Base-by-base conservation (phyloP, 2,888 invertebrate species). In the Nomada lathburiana region DNA sequence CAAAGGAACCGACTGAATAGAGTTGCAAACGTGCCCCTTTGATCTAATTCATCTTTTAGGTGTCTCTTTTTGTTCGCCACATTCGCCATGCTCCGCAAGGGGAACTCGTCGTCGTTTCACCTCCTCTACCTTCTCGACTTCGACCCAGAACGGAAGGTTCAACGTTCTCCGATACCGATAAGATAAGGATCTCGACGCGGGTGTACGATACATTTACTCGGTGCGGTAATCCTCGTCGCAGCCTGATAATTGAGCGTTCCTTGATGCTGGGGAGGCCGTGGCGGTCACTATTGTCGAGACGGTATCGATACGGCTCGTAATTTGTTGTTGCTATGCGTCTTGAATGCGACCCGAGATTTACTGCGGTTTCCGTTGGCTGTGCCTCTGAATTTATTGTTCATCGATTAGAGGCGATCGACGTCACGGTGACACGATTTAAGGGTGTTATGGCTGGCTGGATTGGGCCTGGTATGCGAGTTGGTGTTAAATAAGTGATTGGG, bases 181-280 rank as follows among this genome's bases (percentile, higher is more conserved):
- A 88, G 86, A 87, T 88, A 87, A 84, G 68, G 80, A 86, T 84
- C 89, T 64, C 78, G 77, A 88, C 71, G 80, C 78, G 82, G 75
- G 82, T n/a, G 44, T 79, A 83, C 80, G 80, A 47, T 80, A 83
- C 80, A 81, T 79, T 84, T 72, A 82, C 75, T 82, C 73, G 70
- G 26, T 42, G 60, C 62, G 64, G 76, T 85, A 88, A 88, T 83
- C 83, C 80, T 47, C 72, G 47, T 74, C 63, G 76, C 73, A 23
- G 62, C 75, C 76, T 79, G 86, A 86, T 87, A 88, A 88, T 88
- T 80, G 88, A 87, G 73, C 73, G 81, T 74, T 81, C 57, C 68
- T 53, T 63, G 76, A 76, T 69, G 44, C 29, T 70, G 52, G 76
- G 63, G 78, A 74, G 23, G 76, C 44, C 75, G 60, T 76, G 76